A percentile compares a stretch with the other conserved stretches of the same genome.
Conservation (phyloP, 1,140 invertebrate species). For the Drosophila azteca region DNA sequence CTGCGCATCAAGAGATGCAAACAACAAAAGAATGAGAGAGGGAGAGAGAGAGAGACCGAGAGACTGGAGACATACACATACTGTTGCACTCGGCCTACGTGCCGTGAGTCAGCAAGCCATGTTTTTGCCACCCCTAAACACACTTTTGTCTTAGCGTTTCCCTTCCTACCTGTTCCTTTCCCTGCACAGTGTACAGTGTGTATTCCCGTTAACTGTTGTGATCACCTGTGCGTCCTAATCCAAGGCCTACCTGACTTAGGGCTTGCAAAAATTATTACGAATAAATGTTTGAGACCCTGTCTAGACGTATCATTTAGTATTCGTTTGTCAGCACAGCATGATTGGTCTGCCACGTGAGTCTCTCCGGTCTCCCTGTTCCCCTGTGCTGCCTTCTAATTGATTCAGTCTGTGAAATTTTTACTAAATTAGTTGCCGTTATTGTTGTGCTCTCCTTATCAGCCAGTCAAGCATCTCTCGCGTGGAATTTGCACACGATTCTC, state of each 20-base stretch:
- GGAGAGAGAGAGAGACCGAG: constrained; percentile 4
- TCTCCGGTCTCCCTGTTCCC: not conserved
- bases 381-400: constrained; percentile 44
- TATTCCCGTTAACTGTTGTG: constrained; percentile 43
- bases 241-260: constrained; percentile 26
- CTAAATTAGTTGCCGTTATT: constrained; percentile 34
- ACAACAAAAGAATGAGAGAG: constrained; percentile 26
- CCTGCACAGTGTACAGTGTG: constrained; percentile 1
- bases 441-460: constrained; percentile 41
- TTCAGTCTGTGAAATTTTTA: constrained; percentile 30
- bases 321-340: constrained; percentile 51
- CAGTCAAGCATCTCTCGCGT: constrained; percentile 37
- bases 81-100: constrained; percentile 56
- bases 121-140: constrained; percentile 57
- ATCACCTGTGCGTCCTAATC: constrained; percentile 28
- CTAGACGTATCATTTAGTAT: constrained; percentile 41
- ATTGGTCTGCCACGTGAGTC: constrained; percentile 74
- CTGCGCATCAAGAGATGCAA: constrained; percentile 56
- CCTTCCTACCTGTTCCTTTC: constrained; percentile 44
- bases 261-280: constrained; percentile 22
- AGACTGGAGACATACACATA: constrained; percentile 10
- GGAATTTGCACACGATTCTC: constrained; percentile 46
- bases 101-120: constrained; percentile 74
- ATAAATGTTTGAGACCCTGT: constrained; percentile 24
- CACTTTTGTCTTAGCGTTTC: constrained; percentile 40